Base-by-base conservation (phyloP, 1,140 invertebrate species). In the Conus ventricosus region DNA sequence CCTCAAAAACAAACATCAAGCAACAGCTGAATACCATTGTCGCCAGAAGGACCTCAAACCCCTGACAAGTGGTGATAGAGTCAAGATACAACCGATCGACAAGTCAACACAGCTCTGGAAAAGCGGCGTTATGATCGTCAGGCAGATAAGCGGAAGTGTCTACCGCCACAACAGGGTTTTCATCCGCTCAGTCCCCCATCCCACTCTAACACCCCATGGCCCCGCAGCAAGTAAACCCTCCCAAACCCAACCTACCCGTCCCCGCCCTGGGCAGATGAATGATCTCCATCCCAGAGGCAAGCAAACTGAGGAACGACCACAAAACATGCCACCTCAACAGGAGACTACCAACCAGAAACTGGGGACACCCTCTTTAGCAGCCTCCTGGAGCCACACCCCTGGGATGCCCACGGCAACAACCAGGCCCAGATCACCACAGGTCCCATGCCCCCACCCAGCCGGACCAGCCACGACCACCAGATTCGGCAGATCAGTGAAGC, bases 51-150 rank as follows among this genome's bases (percentile, higher is more conserved):
- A 84, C 54, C 85, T 90, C 25, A 11, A 53, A 89, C n/a, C 76
- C 25, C 81, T 90, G 51, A 10, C 55, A 15, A 25, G 13, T 27
- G 85, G 88, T 71, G 88, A 90, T 55, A 75, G 51, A 17, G 88
- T 90, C 27, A 71, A 71, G n/a, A 83, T 90, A 10, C 54, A 85
- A 25, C 88, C 89, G 13, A 85, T 57, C 4, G n/a, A 60, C 51
- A 86, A 60, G 53, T 51, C 82, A 10, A 57, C 23, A 67, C 82
- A 85, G 75, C 39, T 57, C 25, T 88, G 87, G 87, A 71, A 57
- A 27, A 86, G 88, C 78, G 84, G 57, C n/a, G 53, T 23, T 5
- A 57, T 85, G 0, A 27, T 51, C 54, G 55, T 27, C 20, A 80
- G 85, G 54, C 23, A 60, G 5, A 75, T 76, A 23, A 60, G 17